A percentile compares a stretch with the other conserved stretches of the same genome.
These are phyloP conservation scores for Crocallis elinguaria DNA, from an alignment of 2,888 invertebrate species.

Conservation along the genomic window DNA sequence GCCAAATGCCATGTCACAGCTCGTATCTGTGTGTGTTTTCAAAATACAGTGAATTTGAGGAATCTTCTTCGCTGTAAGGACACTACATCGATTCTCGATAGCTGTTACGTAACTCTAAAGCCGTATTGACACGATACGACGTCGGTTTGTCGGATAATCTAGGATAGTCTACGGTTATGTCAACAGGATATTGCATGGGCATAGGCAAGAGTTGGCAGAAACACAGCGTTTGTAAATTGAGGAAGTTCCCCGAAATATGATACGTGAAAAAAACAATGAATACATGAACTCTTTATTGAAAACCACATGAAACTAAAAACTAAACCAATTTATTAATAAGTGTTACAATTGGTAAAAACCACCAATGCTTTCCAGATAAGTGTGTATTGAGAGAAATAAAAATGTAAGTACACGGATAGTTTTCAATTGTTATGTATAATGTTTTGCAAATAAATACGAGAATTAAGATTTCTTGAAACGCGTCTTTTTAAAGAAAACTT, in stretches of 20 bases:
- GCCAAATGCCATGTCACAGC: not conserved
- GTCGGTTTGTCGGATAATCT: constrained; percentile 17
- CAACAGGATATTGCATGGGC: constrained; percentile 8
- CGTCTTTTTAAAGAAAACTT: too few species aligned
- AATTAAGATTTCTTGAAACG: too few species aligned
- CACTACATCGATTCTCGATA: constrained; percentile 67
- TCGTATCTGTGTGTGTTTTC: not conserved
- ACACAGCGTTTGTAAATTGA: constrained; percentile 3
- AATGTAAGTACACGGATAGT: too few species aligned
- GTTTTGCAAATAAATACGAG: too few species aligned
- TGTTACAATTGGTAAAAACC: too few species aligned
- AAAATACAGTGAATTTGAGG: not conserved
- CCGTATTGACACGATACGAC: constrained; percentile 31
- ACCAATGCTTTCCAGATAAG: too few species aligned
- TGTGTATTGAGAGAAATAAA: too few species aligned
- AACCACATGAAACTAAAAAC: too few species aligned
- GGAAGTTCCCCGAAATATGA: not conserved
- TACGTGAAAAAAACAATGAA: constrained; percentile 11
- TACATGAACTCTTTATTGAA: not conserved
- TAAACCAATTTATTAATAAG: too few species aligned
- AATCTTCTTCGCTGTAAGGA: constrained; percentile 2
- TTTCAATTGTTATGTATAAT: too few species aligned
- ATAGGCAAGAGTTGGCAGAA: constrained; percentile 15
- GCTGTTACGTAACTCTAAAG: constrained; percentile 37
- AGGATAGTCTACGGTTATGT: constrained; percentile 6